Evolutionary conservation across 2,797 vertebrate species (phyloP).

Genomic region (Rachycentron canadum): DNA sequence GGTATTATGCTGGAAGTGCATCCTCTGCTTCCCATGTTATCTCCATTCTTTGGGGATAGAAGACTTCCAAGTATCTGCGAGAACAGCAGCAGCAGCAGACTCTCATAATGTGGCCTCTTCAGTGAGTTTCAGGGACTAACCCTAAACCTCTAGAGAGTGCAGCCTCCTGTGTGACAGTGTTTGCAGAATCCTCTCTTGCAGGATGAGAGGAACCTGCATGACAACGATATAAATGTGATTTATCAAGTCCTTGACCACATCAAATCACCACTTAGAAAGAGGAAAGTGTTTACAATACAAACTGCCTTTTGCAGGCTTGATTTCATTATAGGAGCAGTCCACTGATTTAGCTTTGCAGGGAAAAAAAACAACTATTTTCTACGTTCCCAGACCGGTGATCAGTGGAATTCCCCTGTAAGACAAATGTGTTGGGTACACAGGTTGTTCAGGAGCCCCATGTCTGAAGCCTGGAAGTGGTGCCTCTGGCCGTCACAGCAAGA

Average conservation of each 20-base stretch:
- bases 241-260: conserved; percentile 17
- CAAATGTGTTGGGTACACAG: not conserved
- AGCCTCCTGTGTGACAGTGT: conserved; percentile 19
- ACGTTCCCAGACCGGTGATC: not conserved
- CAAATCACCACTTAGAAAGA: conserved; percentile 21
- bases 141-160: conserved; percentile 2
- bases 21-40: conserved; percentile 37
- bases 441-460: not conserved
- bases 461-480: conserved; percentile 16
- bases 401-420: not conserved
- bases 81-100: conserved; percentile 24
- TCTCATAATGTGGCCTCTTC: conserved; percentile 42
- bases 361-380: not conserved
- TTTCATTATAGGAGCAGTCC: not conserved
- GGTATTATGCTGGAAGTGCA: conserved; percentile 20
- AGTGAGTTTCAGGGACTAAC: conserved; percentile 35
- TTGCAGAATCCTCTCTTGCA: conserved; percentile 26
- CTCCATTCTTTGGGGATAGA: conserved; percentile 36
- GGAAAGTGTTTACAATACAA: conserved; percentile 15
- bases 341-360: not conserved
- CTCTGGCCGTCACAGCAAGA: not conserved
- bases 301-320: conserved; percentile 5
- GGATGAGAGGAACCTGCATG: conserved; percentile 24
- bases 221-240: conserved; percentile 26
- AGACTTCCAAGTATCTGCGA: conserved; percentile 36